A percentile compares a stretch with the other conserved stretches of the same genome.
Conservation (phyloP, 2,888 invertebrate genomes). For the Caenorhabditis sulstoni region DNA sequence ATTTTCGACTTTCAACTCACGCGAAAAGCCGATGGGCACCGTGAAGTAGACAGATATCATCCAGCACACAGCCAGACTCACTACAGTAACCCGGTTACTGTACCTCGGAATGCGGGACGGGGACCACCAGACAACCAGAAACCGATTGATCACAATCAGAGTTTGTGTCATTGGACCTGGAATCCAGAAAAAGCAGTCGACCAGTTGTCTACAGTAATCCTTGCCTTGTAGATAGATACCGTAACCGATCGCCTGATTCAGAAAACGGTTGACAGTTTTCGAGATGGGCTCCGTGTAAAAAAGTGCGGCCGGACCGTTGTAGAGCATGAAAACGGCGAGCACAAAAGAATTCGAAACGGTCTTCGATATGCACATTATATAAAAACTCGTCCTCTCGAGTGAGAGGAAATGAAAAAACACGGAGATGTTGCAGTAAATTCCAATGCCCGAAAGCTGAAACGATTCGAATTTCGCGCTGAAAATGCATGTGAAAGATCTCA, state of each 20-base stretch:
- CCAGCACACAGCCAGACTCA: neutral
- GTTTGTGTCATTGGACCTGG: constrained; percentile 37
- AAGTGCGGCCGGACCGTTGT: neutral
- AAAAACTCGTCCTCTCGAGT: constrained; percentile 9
- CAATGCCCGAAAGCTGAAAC: constrained; percentile 2
- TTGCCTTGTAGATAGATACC: neutral
- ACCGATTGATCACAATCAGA: constrained; percentile 20
- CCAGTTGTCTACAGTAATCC: too few relatives aligned
- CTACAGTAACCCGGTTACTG: constrained; percentile 30
- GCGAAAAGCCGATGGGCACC: neutral
- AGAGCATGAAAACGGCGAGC: constrained; percentile 5
- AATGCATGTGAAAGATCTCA: too few relatives aligned
- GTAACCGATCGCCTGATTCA: neutral
- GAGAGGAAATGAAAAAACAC: constrained; percentile 9
- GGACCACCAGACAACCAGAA: constrained; percentile 20
- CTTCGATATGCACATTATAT: constrained; percentile 26
- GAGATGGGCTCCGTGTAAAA: constrained; percentile 1
- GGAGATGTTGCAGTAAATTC: constrained; percentile 23
- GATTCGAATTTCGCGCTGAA: too few relatives aligned
- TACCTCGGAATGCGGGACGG: constrained; percentile 7
- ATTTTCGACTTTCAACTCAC: neutral
- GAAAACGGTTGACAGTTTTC: neutral
- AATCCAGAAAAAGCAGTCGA: neutral
- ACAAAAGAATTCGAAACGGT: constrained; percentile 13
- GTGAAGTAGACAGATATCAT: neutral